Percentiles rank a stretch among this genome's conserved stretches.
These are phyloP conservation scores for Meloidogyne hapla DNA, from an alignment of 1,140 invertebrate species.

Conservation along the genomic window DNA sequence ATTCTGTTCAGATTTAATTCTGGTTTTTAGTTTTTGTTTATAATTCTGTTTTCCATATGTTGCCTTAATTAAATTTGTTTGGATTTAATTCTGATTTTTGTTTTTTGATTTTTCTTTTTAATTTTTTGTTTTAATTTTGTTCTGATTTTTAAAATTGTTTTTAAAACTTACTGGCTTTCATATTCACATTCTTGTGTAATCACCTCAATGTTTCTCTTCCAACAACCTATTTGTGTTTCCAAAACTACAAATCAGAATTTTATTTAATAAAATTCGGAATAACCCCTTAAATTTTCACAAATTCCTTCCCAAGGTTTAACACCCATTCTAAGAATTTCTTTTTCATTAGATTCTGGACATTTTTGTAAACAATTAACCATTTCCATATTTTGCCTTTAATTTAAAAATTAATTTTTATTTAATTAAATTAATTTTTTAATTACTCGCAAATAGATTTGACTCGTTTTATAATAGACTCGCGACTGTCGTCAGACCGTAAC, in stretches of 20 bases:
- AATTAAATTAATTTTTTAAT: not conserved
- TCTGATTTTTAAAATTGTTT: not conserved
- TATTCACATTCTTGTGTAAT: constrained; percentile 4
- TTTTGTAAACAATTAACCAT: constrained; percentile 7
- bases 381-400: constrained; percentile 19
- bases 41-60: too few relatives aligned
- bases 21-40: too few relatives aligned
- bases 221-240: constrained; percentile 25
- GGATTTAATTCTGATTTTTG: too few relatives aligned
- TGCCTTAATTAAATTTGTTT: too few relatives aligned
- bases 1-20: too few relatives aligned
- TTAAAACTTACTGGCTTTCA: constrained; percentile 19
- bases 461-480: constrained; percentile 14
- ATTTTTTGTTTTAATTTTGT: not conserved
- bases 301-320: constrained; percentile 22
- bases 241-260: not conserved
- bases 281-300: constrained; percentile 12
- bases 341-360: constrained; percentile 20
- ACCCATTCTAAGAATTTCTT: constrained; percentile 19
- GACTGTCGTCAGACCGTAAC: constrained; percentile 14
- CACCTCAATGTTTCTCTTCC: constrained; percentile 22
- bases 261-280: not conserved
- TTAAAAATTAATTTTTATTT: not conserved
- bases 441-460: constrained; percentile 16
- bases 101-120: too few relatives aligned